A percentile compares a stretch with the other conserved stretches of the same genome.
phyloP scores from a whole-genome alignment of 2,797 vertebrate species.

The Tympanoctomys barrerae region DNA sequence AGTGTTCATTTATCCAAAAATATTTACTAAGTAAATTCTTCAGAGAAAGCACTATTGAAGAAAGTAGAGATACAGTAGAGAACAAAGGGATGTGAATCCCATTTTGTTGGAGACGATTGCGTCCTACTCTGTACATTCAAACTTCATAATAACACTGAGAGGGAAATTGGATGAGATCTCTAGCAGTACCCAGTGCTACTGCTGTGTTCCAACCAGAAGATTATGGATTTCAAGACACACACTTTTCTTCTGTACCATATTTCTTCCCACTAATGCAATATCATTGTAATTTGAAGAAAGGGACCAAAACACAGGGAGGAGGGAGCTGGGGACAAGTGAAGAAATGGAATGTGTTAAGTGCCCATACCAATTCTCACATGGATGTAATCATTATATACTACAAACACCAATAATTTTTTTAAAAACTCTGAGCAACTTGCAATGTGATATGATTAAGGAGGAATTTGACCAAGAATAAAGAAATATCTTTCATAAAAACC shows the following conservation, averaged over 20 bases:
- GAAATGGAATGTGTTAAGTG: not conserved
- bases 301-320: not conserved
- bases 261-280: not conserved
- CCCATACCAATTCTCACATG: not conserved
- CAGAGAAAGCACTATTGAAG: not conserved
- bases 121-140: constrained; percentile 20
- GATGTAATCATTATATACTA: not conserved
- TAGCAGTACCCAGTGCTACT: not conserved
- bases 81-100: not conserved
- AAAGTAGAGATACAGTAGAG: not conserved
- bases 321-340: not conserved
- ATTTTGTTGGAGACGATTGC: not conserved
- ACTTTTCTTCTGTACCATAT: not conserved
- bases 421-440: not conserved
- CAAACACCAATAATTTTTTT: not conserved
- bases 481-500: not conserved
- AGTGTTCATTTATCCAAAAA: constrained; percentile 8
- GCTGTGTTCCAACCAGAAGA: not conserved
- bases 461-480: constrained; percentile 25
- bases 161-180: constrained; percentile 7
- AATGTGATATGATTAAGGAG: constrained; percentile 37
- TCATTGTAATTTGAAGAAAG: constrained; percentile 31
- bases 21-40: not conserved
- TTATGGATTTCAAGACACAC: not conserved
- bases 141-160: constrained; percentile 20